phyloP scores from a whole-genome alignment of 2,797 vertebrate species.

The Leptoclinus maculatus region DNA sequence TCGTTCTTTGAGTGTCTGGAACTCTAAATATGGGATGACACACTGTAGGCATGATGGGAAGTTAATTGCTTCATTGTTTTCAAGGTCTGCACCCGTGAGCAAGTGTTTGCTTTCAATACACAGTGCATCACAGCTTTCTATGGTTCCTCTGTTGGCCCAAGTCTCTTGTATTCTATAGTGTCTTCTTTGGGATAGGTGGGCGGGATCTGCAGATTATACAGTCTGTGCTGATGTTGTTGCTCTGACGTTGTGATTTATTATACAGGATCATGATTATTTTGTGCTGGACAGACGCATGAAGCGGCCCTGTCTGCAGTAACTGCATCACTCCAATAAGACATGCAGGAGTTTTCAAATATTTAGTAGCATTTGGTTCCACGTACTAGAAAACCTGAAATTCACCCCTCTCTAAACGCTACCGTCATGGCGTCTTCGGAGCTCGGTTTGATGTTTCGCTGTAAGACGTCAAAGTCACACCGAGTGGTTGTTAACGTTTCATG shows the following conservation, averaged over 20 bases:
- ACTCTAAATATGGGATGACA: not conserved
- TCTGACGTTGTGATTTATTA: not conserved
- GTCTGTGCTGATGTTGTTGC: not conserved
- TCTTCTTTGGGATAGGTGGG: not conserved
- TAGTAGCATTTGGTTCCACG: not conserved
- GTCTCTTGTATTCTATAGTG: not conserved
- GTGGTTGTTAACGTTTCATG: conserved; percentile 52
- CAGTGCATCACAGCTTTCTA: not conserved
- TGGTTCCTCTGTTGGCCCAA: not conserved
- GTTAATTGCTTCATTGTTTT: not conserved
- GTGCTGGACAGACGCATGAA: not conserved
- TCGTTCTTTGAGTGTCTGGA: not conserved
- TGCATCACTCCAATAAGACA: conserved; percentile 2
- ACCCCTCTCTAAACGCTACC: fast-evolving
- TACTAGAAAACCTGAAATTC: not conserved
- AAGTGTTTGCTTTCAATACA: not conserved
- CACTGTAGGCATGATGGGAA: not conserved
- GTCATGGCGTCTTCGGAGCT: not conserved
- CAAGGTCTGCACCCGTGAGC: not conserved
- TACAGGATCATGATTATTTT: not conserved
- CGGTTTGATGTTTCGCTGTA: conserved; percentile 3
- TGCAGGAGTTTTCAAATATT: not conserved
- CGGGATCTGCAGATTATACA: not conserved
- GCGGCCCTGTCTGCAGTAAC: not conserved
- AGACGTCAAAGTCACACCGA: conserved; percentile 17